Evolutionary conservation across 2,113 vertebrate species (phyloP).

Genomic region (Triplophysa dalaica): DNA sequence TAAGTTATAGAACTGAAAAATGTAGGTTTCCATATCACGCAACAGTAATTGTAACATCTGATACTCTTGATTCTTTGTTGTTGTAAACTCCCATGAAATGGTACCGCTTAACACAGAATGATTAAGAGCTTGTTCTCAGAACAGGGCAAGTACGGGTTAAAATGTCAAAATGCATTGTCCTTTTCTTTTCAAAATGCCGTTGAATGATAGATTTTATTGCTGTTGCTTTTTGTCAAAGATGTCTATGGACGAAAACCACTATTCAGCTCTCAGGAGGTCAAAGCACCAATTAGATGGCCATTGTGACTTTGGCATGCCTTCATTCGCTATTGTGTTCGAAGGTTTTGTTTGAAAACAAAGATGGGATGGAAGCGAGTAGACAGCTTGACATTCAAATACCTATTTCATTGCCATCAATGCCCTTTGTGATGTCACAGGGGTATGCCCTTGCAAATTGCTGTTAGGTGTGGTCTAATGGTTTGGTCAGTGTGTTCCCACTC

Average conservation of each 20-base stretch:
- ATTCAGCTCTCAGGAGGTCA: slow-evolving; percentile 60
- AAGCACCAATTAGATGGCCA: slow-evolving; percentile 60
- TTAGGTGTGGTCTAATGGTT: slow-evolving; percentile 8
- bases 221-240: slow-evolving; percentile 58
- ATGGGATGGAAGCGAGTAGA: slow-evolving; percentile 61
- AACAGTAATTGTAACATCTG: background rate
- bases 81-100: background rate
- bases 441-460: slow-evolving; percentile 44
- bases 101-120: slow-evolving; percentile 41
- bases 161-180: slow-evolving; percentile 54
- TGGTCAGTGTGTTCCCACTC: background rate
- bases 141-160: slow-evolving; percentile 64
- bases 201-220: slow-evolving; percentile 60
- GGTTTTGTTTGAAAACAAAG: slow-evolving; percentile 68
- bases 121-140: slow-evolving; percentile 57
- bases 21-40: no score
- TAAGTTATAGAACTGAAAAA: no score
- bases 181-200: slow-evolving; percentile 59
- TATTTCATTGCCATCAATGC: slow-evolving; percentile 52
- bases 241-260: slow-evolving; percentile 56
- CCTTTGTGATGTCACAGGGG: slow-evolving; percentile 64
- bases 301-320: slow-evolving; percentile 66
- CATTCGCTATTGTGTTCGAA: slow-evolving; percentile 63
- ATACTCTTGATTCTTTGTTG: background rate
- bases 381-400: slow-evolving; percentile 57